A percentile compares a stretch with the other conserved stretches of the same genome.
Evolutionary conservation across 1,140 invertebrate genomes (phyloP).

Genomic region (Kradibia gibbosae): DNA sequence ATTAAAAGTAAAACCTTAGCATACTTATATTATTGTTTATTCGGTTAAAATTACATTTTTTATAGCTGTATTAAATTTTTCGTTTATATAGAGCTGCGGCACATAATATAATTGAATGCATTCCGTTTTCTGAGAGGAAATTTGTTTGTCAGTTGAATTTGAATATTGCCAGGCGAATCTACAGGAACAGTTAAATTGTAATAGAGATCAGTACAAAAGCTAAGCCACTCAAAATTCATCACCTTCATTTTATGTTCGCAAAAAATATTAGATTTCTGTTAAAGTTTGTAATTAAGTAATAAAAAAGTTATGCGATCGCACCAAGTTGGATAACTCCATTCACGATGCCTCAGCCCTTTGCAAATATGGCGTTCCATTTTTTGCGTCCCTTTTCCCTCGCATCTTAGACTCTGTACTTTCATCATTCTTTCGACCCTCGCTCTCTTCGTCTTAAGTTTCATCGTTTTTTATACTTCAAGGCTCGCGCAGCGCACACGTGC

Average conservation of each 20-base stretch:
- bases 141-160: too few species aligned
- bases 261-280: neutral
- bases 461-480: neutral
- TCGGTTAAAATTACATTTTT: too few species aligned
- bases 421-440: constrained; percentile 10
- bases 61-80: too few species aligned
- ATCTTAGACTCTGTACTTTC: constrained; percentile 13
- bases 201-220: neutral
- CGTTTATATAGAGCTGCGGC: too few species aligned
- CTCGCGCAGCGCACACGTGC: neutral
- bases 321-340: neutral
- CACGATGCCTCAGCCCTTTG: neutral
- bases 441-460: constrained; percentile 25
- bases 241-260: neutral
- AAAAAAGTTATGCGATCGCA: constrained; percentile 1
- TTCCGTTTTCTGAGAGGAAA: too few species aligned
- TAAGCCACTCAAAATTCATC: neutral
- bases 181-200: neutral
- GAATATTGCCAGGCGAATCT: neutral
- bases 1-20: too few species aligned
- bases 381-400: constrained; percentile 6
- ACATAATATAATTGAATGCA: too few species aligned
- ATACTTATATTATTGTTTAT: too few species aligned
- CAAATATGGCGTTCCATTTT: neutral
- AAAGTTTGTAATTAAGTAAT: constrained; percentile 17